Evolutionary conservation across 2,797 vertebrate species (phyloP).

Genomic region (Lutjanus campechanus): DNA sequence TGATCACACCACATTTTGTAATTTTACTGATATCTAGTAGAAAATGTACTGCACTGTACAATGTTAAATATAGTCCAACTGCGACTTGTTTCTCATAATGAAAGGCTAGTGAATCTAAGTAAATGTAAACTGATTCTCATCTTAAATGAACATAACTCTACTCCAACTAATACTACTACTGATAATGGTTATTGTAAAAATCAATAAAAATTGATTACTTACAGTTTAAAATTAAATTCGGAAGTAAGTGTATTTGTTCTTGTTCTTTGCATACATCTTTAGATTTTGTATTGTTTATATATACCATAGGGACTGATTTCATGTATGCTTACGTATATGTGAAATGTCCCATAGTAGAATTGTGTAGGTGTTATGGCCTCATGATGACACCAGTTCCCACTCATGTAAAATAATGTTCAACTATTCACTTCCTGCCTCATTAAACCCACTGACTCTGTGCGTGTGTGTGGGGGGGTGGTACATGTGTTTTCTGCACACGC

Average conservation of each 20-base stretch:
- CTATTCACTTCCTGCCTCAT: constrained; percentile 56
- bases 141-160: neutral
- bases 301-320: neutral
- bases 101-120: neutral
- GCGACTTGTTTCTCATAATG: neutral
- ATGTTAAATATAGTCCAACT: no score
- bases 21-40: neutral
- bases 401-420: constrained; percentile 55
- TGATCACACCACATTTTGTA: neutral
- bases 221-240: neutral
- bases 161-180: neutral
- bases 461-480: neutral
- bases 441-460: constrained; percentile 30
- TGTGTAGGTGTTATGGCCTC: constrained; percentile 2
- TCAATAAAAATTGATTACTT: neutral
- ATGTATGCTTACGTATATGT: neutral
- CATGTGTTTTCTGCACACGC: neutral
- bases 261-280: neutral
- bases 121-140: neutral
- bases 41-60: neutral
- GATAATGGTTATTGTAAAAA: neutral
- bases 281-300: neutral
- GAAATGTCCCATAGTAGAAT: neutral
- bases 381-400: constrained; percentile 49
- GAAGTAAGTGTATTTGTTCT: neutral